These are phyloP conservation scores for Himantopus leucocephalus DNA, from an alignment of 2,113 vertebrate genomes.

Conservation along the genomic window DNA sequence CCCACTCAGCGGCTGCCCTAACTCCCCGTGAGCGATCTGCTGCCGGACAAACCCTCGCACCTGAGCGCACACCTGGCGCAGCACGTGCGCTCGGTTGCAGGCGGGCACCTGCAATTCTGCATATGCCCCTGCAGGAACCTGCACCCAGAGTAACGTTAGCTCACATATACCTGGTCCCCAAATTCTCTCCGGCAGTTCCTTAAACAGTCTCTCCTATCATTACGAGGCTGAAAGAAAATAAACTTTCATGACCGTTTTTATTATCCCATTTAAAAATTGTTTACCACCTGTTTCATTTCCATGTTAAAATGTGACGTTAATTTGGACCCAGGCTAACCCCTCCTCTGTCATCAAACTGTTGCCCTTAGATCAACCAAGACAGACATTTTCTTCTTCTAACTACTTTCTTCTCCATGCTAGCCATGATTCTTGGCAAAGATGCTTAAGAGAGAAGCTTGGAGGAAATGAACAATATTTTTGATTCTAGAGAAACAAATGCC, in stretches of 20 bases:
- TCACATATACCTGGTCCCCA: background rate
- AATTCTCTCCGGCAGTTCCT: background rate
- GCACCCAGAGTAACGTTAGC: background rate
- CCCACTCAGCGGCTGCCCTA: background rate
- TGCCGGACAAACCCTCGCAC: background rate
- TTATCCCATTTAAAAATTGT: background rate
- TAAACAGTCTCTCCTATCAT: background rate
- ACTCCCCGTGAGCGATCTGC: background rate
- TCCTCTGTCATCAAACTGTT: background rate
- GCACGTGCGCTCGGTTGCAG: background rate
- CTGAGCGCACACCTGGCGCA: background rate
- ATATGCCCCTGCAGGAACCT: background rate
- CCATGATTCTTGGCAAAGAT: background rate
- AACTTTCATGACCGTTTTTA: background rate
- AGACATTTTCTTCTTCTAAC: background rate
- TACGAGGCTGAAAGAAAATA: background rate
- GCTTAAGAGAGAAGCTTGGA: background rate
- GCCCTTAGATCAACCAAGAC: background rate
- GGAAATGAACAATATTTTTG: slow-evolving; percentile 26
- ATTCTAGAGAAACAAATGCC: background rate
- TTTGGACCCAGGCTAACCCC: background rate
- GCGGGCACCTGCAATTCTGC: background rate
- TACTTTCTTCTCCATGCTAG: background rate
- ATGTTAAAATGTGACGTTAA: background rate
- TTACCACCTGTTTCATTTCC: background rate